Percentiles rank a stretch among this genome's conserved stretches.
phyloP scores from a whole-genome alignment of 1,140 invertebrate genomes.

The Armadillidium nasatum region DNA sequence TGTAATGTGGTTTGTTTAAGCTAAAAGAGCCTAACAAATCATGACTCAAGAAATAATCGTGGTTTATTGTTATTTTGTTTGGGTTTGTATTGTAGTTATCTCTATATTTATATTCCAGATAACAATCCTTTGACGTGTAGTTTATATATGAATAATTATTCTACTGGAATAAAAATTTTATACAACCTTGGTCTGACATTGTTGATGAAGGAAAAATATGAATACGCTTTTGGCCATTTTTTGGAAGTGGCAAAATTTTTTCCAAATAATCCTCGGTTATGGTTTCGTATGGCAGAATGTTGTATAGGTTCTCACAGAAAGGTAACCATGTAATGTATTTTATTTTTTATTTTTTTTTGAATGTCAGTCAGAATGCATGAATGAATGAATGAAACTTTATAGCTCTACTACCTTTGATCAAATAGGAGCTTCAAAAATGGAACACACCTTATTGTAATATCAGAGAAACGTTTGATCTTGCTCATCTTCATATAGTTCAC shows the following conservation, averaged over 20 bases:
- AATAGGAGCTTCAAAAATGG: background rate
- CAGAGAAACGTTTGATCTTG: background rate
- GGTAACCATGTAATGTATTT: constrained; percentile 50
- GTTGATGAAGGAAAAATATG: constrained; percentile 70
- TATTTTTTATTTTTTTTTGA: background rate
- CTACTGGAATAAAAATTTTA: constrained; percentile 70
- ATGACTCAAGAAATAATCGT: too few species aligned
- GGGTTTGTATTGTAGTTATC: too few species aligned
- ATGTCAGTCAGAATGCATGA: background rate
- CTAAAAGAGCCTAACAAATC: too few species aligned
- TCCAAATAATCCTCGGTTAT: constrained; percentile 80
- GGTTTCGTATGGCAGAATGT: constrained; percentile 89
- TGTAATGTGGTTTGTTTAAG: too few species aligned
- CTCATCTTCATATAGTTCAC: background rate
- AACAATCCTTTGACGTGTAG: too few species aligned
- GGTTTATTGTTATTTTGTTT: too few species aligned
- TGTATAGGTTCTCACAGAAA: constrained; percentile 69
- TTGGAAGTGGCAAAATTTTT: constrained; percentile 79
- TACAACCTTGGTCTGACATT: constrained; percentile 87
- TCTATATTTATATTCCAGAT: too few species aligned
- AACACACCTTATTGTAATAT: background rate
- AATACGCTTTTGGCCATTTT: constrained; percentile 84
- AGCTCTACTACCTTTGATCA: background rate
- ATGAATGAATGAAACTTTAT: too few species aligned
- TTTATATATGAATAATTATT: too few species aligned